phyloP scores from a whole-genome alignment of 2,797 vertebrate species.

The Liasis olivaceus region DNA sequence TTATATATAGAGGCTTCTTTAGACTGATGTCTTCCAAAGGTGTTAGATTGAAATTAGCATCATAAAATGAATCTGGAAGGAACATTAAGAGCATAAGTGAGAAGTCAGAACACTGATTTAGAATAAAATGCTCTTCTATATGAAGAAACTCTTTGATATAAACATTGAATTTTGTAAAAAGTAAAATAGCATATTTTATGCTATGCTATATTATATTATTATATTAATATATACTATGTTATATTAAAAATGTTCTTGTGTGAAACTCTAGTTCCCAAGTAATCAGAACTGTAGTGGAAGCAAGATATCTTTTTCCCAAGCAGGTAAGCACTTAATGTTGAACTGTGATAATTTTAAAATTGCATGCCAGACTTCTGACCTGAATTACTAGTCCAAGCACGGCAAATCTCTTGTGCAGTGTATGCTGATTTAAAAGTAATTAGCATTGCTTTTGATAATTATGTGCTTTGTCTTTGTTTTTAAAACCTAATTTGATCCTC shows the following conservation, averaged over 20 bases:
- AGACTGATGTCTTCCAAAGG: background rate
- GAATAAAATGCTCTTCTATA: background rate
- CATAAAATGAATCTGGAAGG: background rate
- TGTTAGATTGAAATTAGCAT: background rate
- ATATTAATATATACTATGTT: background rate
- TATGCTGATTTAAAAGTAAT: conserved; percentile 3
- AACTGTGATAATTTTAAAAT: conserved; percentile 26
- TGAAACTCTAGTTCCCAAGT: background rate
- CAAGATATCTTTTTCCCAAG: conserved; percentile 19
- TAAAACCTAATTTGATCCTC: background rate
- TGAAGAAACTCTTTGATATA: background rate
- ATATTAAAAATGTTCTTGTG: background rate
- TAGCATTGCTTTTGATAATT: background rate
- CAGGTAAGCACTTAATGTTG: background rate
- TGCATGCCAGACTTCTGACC: conserved; percentile 12
- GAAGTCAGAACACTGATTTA: background rate
- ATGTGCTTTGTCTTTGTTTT: background rate
- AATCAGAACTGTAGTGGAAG: background rate
- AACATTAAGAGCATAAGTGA: background rate
- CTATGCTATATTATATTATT: background rate
- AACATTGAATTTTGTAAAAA: background rate
- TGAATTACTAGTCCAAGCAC: background rate
- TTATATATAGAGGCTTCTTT: background rate
- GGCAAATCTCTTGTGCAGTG: background rate
- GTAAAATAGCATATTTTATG: background rate